Evolutionary conservation across 2,113 vertebrate species (phyloP).

Genomic region (Ctenodactylus gundi): DNA sequence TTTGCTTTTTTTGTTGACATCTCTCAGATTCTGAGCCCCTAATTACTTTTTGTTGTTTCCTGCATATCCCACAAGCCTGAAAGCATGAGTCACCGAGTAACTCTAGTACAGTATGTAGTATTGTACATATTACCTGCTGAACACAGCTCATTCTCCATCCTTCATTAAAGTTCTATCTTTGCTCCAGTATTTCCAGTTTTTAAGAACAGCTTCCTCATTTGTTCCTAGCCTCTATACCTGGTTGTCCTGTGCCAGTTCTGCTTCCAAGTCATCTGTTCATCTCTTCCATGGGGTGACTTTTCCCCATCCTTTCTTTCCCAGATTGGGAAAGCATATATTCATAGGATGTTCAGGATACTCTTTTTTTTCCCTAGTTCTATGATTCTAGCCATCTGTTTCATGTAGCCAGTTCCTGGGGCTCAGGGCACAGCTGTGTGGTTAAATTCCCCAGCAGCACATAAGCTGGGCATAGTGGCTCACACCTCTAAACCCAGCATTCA

Average conservation of each 20-base stretch:
- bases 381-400: too few relatives aligned
- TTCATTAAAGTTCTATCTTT: neutral
- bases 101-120: neutral
- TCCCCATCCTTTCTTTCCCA: neutral
- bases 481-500: too few relatives aligned
- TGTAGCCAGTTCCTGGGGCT: too few relatives aligned
- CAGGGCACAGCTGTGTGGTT: too few relatives aligned
- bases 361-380: too few relatives aligned
- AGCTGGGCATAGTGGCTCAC: too few relatives aligned
- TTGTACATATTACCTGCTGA: too few relatives aligned
- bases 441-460: too few relatives aligned
- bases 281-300: neutral
- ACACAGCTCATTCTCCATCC: neutral
- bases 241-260: neutral
- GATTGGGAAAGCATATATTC: neutral
- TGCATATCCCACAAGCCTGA: neutral
- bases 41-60: neutral
- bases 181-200: neutral
- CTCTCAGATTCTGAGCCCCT: neutral
- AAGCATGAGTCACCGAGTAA: neutral
- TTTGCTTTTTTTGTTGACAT: constrained; percentile 3
- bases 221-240: neutral
- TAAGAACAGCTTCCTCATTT: neutral
- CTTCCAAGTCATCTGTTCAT: neutral
- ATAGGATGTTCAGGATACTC: neutral